Evolutionary conservation across 2,888 invertebrate genomes (phyloP), one percentile per base, ranked within the genome.

Genomic region (Nymphalis urticae): DNA sequence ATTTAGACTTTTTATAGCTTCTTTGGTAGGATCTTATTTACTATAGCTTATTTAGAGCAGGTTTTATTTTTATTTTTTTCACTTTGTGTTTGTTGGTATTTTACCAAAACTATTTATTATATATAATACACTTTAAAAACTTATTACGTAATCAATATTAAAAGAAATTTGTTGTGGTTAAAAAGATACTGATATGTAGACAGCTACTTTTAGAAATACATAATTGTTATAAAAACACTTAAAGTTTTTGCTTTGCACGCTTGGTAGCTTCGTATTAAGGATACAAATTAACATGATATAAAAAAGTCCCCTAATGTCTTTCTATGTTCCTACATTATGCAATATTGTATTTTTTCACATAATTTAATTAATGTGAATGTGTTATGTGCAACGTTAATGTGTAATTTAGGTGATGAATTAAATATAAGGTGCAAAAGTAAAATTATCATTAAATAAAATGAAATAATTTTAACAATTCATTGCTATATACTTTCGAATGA

Each of bases 251-350:
- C 54, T 32, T 56, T 32, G 27, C 16, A 27, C 27, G 54, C 54
- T 56, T 17, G 17, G 54, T 56, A 56, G 17, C 54, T 32, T 56
- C 54, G 32, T 56, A 24, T 56, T 56, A 56, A 56, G 54, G 54
- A 56, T 32, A 56, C 54, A 56, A 56, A 56, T 56, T 27, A 27
- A 8, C 32, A 27, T 56, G 27, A 32, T 56, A 24, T 56, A 56
- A 56, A 56, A 42, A 56, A 56, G 54, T 56, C 54, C 54, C 54
- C 54, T 56, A 56, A 56, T 56, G 54, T 32, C 54, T 54, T 54
- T 32, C 54, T 56, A 56, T 32, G 17, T 9, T 56, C 2, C 54
- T 56, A 32, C 24, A 56, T 27, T 27, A 27, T 56, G 54, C 54
- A 56, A 32, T 32, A 2, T 56, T 32, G 32, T 32, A 32, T 27